Conservation (phyloP, 2,888 invertebrate species). For the Sicus ferrugineus region DNA sequence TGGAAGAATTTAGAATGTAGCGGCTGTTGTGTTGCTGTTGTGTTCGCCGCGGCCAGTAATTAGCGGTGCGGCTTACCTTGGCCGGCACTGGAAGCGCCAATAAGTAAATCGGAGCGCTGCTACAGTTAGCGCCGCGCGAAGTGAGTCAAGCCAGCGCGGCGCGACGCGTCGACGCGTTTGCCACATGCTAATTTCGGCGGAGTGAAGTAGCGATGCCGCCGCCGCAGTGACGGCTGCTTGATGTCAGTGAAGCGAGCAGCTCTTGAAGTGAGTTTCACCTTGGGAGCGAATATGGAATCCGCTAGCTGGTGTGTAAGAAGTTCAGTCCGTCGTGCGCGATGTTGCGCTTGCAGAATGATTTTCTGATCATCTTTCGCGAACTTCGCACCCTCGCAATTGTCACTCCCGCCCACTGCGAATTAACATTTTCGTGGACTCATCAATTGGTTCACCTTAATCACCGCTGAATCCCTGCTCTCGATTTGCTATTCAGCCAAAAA, state of each 20-base stretch:
- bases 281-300: neutral
- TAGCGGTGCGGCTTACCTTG: slow-evolving; percentile 19
- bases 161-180: neutral
- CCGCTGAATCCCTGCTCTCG: slow-evolving; percentile 6
- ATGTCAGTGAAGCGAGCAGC: neutral
- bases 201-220: neutral
- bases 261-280: neutral
- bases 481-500: neutral
- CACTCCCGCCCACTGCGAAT: slow-evolving; percentile 12
- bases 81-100: neutral
- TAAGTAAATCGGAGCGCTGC: slow-evolving; percentile 8
- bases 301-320: neutral
- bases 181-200: slow-evolving; percentile 21
- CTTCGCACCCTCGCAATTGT: neutral
- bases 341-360: neutral
- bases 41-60: slow-evolving; percentile 8
- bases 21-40: neutral
- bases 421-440: slow-evolving; percentile 10
- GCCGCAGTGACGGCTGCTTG: neutral
- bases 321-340: neutral
- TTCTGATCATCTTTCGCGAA: neutral
- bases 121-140: slow-evolving; percentile 15
- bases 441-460: slow-evolving; percentile 14
- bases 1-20: slow-evolving; percentile 28
- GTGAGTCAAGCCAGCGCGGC: neutral